Conservation (phyloP, 2,797 vertebrate genomes). For the Bradypodion ventrale region DNA sequence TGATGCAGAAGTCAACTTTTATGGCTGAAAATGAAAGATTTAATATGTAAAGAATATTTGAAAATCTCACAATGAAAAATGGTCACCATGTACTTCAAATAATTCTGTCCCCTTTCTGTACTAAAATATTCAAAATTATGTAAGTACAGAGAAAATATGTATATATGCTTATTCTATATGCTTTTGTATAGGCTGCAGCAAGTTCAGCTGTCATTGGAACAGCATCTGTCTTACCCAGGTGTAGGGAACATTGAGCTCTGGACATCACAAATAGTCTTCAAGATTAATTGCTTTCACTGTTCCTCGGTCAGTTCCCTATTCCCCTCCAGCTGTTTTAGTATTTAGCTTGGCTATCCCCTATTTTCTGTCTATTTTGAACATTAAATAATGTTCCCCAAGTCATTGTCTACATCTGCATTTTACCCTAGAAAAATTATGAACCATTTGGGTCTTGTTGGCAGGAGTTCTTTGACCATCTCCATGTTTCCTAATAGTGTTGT, state of each 20-base stretch:
- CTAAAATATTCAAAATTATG: not conserved
- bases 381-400: constrained; percentile 31
- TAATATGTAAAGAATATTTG: not conserved
- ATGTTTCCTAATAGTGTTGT: not conserved
- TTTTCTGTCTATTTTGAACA: constrained; percentile 36
- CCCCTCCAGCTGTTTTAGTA: not conserved
- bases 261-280: not conserved
- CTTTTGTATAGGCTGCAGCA: not conserved
- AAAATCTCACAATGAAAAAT: too few relatives aligned
- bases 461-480: not conserved
- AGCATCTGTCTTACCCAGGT: not conserved
- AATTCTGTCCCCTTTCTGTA: too few relatives aligned
- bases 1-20: not conserved
- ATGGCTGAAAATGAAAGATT: not conserved
- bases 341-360: constrained; percentile 23
- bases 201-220: not conserved
- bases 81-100: too few relatives aligned
- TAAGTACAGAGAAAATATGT: not conserved
- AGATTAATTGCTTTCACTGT: constrained; percentile 16
- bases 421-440: constrained; percentile 22
- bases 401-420: constrained; percentile 39
- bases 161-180: not conserved
- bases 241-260: not conserved
- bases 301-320: not conserved
- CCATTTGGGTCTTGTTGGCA: not conserved